These are phyloP conservation scores for Buceros bicornis DNA, from an alignment of 2,797 vertebrate genomes.

Conservation along the genomic window DNA sequence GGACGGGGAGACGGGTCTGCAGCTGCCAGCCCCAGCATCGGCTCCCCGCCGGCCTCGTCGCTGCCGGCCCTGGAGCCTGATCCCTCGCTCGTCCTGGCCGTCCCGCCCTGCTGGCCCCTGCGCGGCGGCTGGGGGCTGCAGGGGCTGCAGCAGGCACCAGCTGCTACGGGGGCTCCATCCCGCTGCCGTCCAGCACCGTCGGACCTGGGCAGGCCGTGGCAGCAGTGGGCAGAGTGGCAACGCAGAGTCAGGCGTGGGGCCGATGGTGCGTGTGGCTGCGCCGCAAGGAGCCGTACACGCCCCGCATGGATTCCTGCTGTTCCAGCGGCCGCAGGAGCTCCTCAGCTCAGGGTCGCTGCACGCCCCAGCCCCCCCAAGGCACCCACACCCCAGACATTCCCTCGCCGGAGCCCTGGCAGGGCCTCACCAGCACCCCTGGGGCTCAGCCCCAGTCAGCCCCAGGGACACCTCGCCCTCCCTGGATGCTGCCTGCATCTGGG, in stretches of 20 bases:
- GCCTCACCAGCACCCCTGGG: neutral
- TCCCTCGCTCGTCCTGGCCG: rapidly evolving
- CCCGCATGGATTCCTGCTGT: rapidly evolving
- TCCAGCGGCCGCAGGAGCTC: neutral
- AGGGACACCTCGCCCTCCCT: neutral
- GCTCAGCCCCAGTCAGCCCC: neutral
- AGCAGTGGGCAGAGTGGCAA: neutral
- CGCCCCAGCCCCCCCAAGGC: neutral
- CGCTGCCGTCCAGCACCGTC: neutral
- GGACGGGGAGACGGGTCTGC: neutral
- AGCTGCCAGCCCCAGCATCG: rapidly evolving
- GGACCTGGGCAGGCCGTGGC: no score
- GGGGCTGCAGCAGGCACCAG: neutral
- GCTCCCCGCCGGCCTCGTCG: neutral
- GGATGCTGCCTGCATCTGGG: neutral
- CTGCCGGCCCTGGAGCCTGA: neutral
- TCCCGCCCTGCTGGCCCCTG: no score
- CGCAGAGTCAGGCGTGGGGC: neutral
- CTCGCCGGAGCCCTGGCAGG: neutral
- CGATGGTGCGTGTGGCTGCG: rapidly evolving
- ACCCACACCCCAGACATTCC: neutral
- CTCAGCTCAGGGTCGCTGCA: rapidly evolving
- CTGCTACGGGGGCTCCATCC: neutral
- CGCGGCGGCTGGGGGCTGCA: rapidly evolving
- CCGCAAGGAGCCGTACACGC: rapidly evolving